These are phyloP conservation scores for Thymelicus sylvestris DNA, from an alignment of 2,888 invertebrate genomes.

Conservation along the genomic window DNA sequence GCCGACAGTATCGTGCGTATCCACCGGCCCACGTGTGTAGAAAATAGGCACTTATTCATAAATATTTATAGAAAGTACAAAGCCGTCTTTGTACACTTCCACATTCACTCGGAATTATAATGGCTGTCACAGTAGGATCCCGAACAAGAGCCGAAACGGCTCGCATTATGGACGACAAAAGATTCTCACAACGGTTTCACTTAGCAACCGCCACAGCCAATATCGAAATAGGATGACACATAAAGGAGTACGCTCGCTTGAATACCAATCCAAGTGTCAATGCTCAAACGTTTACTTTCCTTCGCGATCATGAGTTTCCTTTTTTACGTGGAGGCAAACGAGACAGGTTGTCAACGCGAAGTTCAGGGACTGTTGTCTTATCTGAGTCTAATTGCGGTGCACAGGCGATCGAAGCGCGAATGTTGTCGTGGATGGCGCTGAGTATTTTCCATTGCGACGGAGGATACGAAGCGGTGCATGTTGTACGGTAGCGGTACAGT, in stretches of 20 bases:
- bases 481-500: conserved; percentile 75
- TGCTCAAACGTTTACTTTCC: conserved; percentile 58
- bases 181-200: conserved; percentile 73
- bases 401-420: conserved; percentile 49
- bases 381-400: conserved; percentile 55
- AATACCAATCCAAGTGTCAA: conserved; percentile 40
- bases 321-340: conserved; percentile 2
- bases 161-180: conserved; percentile 78
- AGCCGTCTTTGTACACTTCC: conserved; percentile 78
- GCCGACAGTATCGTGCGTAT: conserved; percentile 77
- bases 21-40: conserved; percentile 77
- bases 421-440: conserved; percentile 49
- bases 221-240: conserved; percentile 70
- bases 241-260: conserved; percentile 58
- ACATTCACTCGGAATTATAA: conserved; percentile 82
- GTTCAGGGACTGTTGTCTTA: neutral
- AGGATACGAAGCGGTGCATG: conserved; percentile 60
- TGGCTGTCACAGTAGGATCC: conserved; percentile 80
- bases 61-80: conserved; percentile 80
- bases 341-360: neutral
- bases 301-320: conserved; percentile 42
- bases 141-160: conserved; percentile 80
- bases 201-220: conserved; percentile 76
- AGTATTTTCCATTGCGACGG: conserved; percentile 73
- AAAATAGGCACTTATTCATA: conserved; percentile 81